These are phyloP conservation scores for Pelvicachromis taeniatus DNA, from an alignment of 2,113 vertebrate genomes.

Conservation along the genomic window DNA sequence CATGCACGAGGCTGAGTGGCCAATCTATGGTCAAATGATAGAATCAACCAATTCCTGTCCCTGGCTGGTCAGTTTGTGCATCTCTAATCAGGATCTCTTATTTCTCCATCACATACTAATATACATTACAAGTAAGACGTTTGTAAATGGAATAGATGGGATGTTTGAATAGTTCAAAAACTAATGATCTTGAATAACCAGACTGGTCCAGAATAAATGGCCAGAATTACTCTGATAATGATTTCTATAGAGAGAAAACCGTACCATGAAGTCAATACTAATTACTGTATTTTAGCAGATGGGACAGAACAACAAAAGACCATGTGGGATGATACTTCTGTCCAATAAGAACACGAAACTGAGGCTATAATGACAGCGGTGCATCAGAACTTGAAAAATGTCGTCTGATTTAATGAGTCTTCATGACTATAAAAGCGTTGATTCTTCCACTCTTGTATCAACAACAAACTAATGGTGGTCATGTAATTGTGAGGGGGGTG, in stretches of 20 bases:
- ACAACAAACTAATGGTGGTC: not conserved
- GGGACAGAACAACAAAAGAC: not conserved
- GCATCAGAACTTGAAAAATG: not conserved
- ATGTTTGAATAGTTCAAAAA: not conserved
- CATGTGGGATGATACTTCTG: not conserved
- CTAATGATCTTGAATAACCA: not conserved
- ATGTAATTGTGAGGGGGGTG: not conserved
- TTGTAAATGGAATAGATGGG: not conserved
- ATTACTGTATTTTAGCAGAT: not conserved
- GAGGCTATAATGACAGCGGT: not conserved
- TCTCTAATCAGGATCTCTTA: not conserved
- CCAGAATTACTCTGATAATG: not conserved
- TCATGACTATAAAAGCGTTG: not conserved
- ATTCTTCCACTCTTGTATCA: not conserved
- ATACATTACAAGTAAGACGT: not conserved
- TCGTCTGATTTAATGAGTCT: not conserved
- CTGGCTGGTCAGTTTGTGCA: not conserved
- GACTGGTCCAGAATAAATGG: not conserved
- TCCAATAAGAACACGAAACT: not conserved
- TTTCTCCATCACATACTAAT: not conserved
- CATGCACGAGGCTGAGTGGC: not conserved
- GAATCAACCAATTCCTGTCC: not conserved
- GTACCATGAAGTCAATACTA: not conserved
- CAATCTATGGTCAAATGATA: not conserved
- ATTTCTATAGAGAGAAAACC: not conserved